phyloP scores from a whole-genome alignment of 2,113 vertebrate genomes.

The Otocyon megalotis region DNA sequence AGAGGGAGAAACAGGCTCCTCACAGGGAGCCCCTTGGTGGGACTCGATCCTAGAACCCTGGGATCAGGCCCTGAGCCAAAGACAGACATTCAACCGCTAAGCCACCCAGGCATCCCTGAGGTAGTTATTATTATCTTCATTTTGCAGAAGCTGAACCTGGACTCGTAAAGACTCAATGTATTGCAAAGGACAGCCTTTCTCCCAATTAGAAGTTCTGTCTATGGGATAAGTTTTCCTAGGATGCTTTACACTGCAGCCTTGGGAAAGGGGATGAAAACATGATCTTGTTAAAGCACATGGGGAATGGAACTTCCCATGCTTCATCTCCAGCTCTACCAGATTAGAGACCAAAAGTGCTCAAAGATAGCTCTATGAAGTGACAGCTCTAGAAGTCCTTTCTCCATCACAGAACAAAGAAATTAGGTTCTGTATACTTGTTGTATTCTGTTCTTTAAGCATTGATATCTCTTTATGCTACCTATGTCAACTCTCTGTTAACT shows the following conservation, averaged over 20 bases:
- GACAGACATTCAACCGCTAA: no score
- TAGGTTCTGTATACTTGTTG: not conserved
- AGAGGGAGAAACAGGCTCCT: no score
- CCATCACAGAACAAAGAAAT: conserved; percentile 28
- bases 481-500: not conserved
- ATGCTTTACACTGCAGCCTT: not conserved
- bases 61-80: no score
- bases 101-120: not conserved
- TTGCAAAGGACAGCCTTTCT: not conserved
- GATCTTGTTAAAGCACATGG: not conserved
- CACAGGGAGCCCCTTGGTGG: no score
- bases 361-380: not conserved
- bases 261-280: not conserved
- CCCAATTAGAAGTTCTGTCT: not conserved
- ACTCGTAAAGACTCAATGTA: not conserved
- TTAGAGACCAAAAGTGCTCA: not conserved
- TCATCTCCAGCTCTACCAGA: not conserved
- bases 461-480: not conserved
- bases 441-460: not conserved
- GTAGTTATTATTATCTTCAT: not conserved
- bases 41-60: no score
- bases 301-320: not conserved
- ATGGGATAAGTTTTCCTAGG: not conserved
- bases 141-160: not conserved
- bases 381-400: not conserved